Conservation (phyloP, 2,113 vertebrate genomes). For the Sinocyclocheilus anshuiensis region DNA sequence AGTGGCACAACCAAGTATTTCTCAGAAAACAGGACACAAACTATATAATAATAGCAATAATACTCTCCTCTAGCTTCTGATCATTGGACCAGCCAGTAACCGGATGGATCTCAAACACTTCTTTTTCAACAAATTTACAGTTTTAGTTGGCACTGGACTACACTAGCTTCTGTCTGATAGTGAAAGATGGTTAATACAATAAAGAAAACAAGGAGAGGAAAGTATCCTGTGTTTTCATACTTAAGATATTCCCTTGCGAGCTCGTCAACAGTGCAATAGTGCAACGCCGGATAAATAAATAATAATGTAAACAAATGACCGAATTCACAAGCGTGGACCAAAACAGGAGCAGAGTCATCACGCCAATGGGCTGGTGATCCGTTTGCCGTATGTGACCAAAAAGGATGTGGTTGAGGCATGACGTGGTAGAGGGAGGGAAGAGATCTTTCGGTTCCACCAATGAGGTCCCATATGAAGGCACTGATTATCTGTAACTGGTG, state of each 20-base stretch:
- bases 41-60: conserved; percentile 42
- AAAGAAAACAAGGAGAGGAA: not conserved
- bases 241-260: conserved; percentile 27
- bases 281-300: conserved; percentile 60
- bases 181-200: conserved; percentile 39
- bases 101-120: conserved; percentile 47
- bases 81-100: conserved; percentile 40
- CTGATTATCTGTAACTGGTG: conserved; percentile 74
- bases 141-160: conserved; percentile 56
- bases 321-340: not conserved
- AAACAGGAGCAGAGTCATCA: conserved; percentile 30
- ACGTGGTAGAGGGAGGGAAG: conserved; percentile 22
- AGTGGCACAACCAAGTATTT: conserved; percentile 50
- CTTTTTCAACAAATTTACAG: conserved; percentile 56
- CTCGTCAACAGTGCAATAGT: conserved; percentile 24
- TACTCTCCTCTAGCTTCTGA: conserved; percentile 15
- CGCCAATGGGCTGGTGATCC: conserved; percentile 54
- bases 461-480: conserved; percentile 83
- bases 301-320: conserved; percentile 51
- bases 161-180: conserved; percentile 24
- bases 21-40: conserved; percentile 46
- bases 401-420: not conserved
- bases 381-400: conserved; percentile 56
- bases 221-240: conserved; percentile 30
- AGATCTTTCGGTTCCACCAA: conserved; percentile 52